A percentile compares a stretch with the other conserved stretches of the same genome.
Conservation (phyloP, 2,797 vertebrate species). For the Gadopsis bispinosus region DNA sequence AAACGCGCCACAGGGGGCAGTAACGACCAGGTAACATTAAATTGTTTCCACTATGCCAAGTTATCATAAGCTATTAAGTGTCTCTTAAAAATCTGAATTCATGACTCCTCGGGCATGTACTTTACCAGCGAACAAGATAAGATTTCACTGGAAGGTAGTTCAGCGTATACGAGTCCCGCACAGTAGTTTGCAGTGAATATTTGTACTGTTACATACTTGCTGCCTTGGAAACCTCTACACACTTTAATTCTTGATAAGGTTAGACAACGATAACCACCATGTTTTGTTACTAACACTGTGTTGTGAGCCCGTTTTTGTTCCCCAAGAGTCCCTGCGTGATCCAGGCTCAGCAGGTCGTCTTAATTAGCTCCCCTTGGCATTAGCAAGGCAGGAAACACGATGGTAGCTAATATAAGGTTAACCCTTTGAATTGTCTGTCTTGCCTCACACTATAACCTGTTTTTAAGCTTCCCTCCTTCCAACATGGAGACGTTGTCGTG, state of each 20-base stretch:
- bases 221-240: not conserved
- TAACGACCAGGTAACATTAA: not conserved
- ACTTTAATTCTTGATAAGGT: not conserved
- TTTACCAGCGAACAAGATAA: not conserved
- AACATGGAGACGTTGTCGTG: slow-evolving; percentile 74
- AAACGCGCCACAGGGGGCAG: not conserved
- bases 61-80: not conserved
- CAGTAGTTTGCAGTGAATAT: not conserved
- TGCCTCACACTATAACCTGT: not conserved
- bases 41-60: too few species aligned
- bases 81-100: fast-evolving
- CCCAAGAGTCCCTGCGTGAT: not conserved
- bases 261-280: not conserved
- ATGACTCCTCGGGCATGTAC: not conserved
- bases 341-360: not conserved
- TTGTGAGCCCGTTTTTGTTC: not conserved
- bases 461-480: slow-evolving; percentile 81
- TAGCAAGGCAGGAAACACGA: not conserved
- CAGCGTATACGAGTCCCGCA: not conserved
- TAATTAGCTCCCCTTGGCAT: slow-evolving; percentile 25
- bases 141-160: not conserved
- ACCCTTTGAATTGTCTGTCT: not conserved
- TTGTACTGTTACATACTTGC: too few species aligned
- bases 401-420: not conserved
- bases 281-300: not conserved